These are phyloP conservation scores for Pemphigus obesinymphae DNA, from an alignment of 1,140 invertebrate species.

Conservation along the genomic window DNA sequence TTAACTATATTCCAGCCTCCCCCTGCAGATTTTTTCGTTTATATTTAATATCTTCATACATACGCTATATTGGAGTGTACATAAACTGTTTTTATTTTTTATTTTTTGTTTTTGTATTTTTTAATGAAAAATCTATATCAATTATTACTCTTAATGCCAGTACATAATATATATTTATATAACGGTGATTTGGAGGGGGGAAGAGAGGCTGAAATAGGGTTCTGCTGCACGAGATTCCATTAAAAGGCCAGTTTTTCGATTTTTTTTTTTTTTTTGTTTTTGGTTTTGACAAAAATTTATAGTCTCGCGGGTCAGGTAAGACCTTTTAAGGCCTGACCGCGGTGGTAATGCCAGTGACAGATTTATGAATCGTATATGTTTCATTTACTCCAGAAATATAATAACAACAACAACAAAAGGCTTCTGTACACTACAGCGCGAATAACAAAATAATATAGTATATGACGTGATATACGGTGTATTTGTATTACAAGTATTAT, in stretches of 20 bases:
- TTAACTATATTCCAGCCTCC: not conserved
- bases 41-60: conserved; percentile 4
- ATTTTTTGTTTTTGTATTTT: not conserved
- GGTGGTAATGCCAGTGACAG: conserved; percentile 26
- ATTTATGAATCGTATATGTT: conserved; percentile 38
- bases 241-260: conserved; percentile 17
- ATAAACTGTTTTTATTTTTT: not conserved
- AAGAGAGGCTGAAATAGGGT: conserved; percentile 5
- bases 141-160: conserved; percentile 2
- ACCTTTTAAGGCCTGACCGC: conserved; percentile 38
- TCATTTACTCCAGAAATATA: conserved; percentile 36
- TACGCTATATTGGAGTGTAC: not conserved
- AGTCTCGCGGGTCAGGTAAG: conserved; percentile 30
- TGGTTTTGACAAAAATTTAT: conserved; percentile 41
- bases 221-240: conserved; percentile 13
- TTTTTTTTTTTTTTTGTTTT: conserved; percentile 33
- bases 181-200: too few species aligned
- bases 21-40: not conserved
- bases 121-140: conserved; percentile 35
- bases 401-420: conserved; percentile 28
- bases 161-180: not conserved
- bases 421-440: not conserved
- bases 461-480: not conserved
- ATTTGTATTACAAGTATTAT: not conserved
- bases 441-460: not conserved